Evolutionary conservation across 2,888 invertebrate genomes (phyloP), one percentile per base, ranked within the genome.

Genomic region (Hirtodrosophila trivittata): DNA sequence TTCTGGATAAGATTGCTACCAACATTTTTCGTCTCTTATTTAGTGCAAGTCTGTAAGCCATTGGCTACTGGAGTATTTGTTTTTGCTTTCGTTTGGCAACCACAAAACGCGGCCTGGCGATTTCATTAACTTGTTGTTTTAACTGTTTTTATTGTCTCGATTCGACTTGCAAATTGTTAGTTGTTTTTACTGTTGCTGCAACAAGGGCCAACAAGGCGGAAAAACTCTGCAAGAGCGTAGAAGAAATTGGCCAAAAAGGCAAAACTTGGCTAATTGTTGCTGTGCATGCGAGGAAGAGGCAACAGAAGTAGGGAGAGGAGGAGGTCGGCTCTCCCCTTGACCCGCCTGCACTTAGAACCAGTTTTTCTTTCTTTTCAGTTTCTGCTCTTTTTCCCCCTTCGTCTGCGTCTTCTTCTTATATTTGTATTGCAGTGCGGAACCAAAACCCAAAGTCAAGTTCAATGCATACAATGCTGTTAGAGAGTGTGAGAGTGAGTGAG

Each of bases 191-290:
- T 70, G 67, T 51, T 66, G 70, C 47, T 57, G 13, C 7, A 14
- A 26, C 33, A 46, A 46, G 5, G 26, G 43, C 65, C 64, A 77
- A 65, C 75, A 75, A 50, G 68, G 66, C 77, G 70, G 62, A 76
- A 71, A 69, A 67, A 74, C 80, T 69, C 62, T 64, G 66, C 82
- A 84, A 75, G 58, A 50, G 52, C 39, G 47, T 54, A 52, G 28
- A 55, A 56, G 62, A 68, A 72, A 72, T 71, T 13, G 43, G 26
- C 2, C 9, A 5, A 52, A 55, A 70, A 68, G 51, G 56, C 63
- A 75, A 74, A 86, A 84, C 86, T 87, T 85, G 86, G 83, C 86
- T 87, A 88, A 88, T 87, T 88, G 88, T 82, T 83, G 65, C 63
- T 77, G 75, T 59, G 50, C 71, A 75, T 75, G 77, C 63, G 43